Conservation (phyloP, 1,140 invertebrate species). For the Oreohelix idahoensis region DNA sequence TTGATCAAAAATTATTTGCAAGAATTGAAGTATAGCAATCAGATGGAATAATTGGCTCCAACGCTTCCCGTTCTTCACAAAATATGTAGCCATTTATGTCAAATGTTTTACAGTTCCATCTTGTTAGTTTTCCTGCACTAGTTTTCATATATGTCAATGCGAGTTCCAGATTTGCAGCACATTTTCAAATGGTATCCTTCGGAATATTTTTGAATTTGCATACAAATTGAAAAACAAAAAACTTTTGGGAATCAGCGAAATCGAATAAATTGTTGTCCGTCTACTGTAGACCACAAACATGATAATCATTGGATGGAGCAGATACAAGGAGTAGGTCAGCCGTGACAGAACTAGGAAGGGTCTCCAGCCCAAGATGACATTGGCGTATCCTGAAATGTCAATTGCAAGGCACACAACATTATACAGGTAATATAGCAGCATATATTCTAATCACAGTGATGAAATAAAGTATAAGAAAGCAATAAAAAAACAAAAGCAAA, state of each 20-base stretch:
- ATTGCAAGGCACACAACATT: too few species aligned
- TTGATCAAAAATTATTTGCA: too few species aligned
- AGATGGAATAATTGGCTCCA: background rate
- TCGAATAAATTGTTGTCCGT: conserved; percentile 23
- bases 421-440: too few species aligned
- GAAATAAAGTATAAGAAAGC: too few species aligned
- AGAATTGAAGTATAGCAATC: background rate
- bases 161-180: background rate
- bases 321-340: conserved; percentile 39
- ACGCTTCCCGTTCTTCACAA: too few species aligned
- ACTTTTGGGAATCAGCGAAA: background rate
- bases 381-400: conserved; percentile 82
- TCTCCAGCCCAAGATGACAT: conserved; percentile 2
- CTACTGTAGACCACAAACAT: conserved; percentile 33
- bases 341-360: conserved; percentile 13
- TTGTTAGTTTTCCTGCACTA: too few species aligned
- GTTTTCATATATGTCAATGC: too few species aligned
- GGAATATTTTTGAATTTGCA: background rate
- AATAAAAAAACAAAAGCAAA: too few species aligned
- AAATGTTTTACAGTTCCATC: background rate
- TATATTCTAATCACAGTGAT: too few species aligned
- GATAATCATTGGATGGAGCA: conserved; percentile 37
- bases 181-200: background rate
- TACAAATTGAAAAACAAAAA: background rate
- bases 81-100: too few species aligned